These are phyloP conservation scores for Sorex araneus DNA, from an alignment of 2,113 vertebrate species.

Conservation along the genomic window DNA sequence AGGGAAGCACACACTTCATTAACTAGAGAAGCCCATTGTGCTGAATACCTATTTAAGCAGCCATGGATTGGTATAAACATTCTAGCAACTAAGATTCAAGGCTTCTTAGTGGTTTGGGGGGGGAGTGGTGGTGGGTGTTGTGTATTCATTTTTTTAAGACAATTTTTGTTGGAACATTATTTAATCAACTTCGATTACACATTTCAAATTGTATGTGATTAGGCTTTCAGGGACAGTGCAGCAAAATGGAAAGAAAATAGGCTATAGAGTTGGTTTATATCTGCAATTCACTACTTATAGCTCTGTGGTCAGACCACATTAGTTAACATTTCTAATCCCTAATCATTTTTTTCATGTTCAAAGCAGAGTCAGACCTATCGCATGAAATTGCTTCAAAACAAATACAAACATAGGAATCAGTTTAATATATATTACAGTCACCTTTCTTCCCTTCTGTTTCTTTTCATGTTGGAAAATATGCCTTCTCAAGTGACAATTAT, in stretches of 20 bases:
- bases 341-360: background rate
- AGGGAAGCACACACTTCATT: slow-evolving; percentile 87
- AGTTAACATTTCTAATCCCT: background rate
- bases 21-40: slow-evolving; percentile 53
- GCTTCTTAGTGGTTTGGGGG: background rate
- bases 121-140: too few species aligned
- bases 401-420: background rate
- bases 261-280: background rate
- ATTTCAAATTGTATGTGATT: slow-evolving; percentile 32
- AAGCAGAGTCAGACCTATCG: background rate
- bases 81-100: background rate
- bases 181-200: background rate
- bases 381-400: background rate
- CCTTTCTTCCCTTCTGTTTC: background rate
- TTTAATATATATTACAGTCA: background rate
- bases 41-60: background rate
- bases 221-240: background rate
- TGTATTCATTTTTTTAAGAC: background rate
- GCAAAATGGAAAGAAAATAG: background rate
- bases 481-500: background rate
- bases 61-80: background rate
- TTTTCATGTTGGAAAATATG: background rate
- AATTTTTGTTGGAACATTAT: background rate
- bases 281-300: background rate
- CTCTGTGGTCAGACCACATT: background rate